These are phyloP conservation scores for Mycetomoellerius zeteki DNA, from an alignment of 1,140 invertebrate genomes.

Conservation along the genomic window DNA sequence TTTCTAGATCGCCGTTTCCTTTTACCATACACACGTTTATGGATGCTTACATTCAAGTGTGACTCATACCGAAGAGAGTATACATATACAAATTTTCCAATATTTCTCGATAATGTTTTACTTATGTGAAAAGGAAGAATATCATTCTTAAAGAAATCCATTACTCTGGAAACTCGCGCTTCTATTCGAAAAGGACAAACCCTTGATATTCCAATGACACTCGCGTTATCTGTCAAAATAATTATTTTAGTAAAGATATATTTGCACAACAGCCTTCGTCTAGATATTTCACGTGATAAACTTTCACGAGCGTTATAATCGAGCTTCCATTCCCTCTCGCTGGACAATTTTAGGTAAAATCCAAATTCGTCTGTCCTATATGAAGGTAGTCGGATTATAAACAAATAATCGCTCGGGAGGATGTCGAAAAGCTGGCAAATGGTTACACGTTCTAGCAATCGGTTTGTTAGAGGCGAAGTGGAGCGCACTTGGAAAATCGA, in stretches of 20 bases:
- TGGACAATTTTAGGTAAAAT: slow-evolving; percentile 6
- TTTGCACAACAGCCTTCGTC: not conserved
- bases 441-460: slow-evolving; percentile 17
- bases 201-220: not conserved
- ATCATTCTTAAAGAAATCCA: not conserved
- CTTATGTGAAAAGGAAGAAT: not conserved
- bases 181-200: not conserved
- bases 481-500: slow-evolving; percentile 47
- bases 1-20: slow-evolving; percentile 53
- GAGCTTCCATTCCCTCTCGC: not conserved
- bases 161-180: not conserved
- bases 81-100: slow-evolving; percentile 55
- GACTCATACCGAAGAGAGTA: not conserved
- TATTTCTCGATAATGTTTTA: slow-evolving; percentile 32
- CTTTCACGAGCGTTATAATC: not conserved
- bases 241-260: not conserved
- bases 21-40: slow-evolving; percentile 32
- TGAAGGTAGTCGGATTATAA: slow-evolving; percentile 20
- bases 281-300: not conserved
- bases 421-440: slow-evolving; percentile 35
- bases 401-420: not conserved
- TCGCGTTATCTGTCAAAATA: not conserved
- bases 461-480: slow-evolving; percentile 22
- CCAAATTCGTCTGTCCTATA: not conserved
- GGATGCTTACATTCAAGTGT: not conserved